Percentiles rank a stretch among this genome's conserved stretches.
Conservation (phyloP, 2,888 invertebrate species). For the Coenonympha arcania region DNA sequence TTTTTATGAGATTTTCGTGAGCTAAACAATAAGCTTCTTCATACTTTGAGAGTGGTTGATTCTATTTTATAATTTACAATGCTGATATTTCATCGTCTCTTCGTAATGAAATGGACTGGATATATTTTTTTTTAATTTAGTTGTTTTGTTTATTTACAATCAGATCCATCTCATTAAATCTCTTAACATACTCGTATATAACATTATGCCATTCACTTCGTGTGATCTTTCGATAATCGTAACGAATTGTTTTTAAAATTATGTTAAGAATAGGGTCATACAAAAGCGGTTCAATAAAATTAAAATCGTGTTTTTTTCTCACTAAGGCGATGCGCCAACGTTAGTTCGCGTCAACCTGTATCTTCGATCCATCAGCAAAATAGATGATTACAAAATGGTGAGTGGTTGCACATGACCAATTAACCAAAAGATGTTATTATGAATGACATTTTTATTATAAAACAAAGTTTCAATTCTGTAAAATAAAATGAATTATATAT, state of each 20-base stretch:
- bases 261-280: slow-evolving; percentile 8
- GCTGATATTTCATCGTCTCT: slow-evolving; percentile 43
- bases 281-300: slow-evolving; percentile 23
- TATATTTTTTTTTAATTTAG: neutral
- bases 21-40: slow-evolving; percentile 32
- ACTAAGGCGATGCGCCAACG: slow-evolving; percentile 86
- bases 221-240: slow-evolving; percentile 17
- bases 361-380: slow-evolving; percentile 98
- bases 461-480: slow-evolving; percentile 41
- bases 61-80: slow-evolving; percentile 44
- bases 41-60: slow-evolving; percentile 51
- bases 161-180: slow-evolving; percentile 41
- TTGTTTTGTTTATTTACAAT: slow-evolving; percentile 9
- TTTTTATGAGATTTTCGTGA: slow-evolving; percentile 26
- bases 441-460: slow-evolving; percentile 57
- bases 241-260: slow-evolving; percentile 6
- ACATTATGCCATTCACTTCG: slow-evolving; percentile 40
- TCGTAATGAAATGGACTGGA: slow-evolving; percentile 42
- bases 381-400: slow-evolving; percentile 99
- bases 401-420: slow-evolving; percentile 73
- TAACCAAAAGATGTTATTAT: slow-evolving; percentile 33
- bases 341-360: slow-evolving; percentile 95
- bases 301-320: slow-evolving; percentile 51
- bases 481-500: neutral
- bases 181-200: slow-evolving; percentile 42